phyloP scores from a whole-genome alignment of 2,113 vertebrate genomes.

The Plestiodon gilberti region DNA sequence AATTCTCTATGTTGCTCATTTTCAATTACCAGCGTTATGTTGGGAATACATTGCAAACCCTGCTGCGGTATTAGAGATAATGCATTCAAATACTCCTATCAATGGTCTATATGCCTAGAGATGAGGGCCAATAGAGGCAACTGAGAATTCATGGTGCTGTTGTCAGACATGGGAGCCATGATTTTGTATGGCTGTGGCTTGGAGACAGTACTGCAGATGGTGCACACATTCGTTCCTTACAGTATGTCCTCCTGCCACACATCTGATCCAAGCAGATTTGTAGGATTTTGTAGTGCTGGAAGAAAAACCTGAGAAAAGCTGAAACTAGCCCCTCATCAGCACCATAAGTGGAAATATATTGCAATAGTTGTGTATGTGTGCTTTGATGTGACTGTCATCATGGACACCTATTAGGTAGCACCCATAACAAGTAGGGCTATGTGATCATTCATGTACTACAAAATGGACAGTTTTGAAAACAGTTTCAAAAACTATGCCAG shows the following conservation, averaged over 20 bases:
- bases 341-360: neutral
- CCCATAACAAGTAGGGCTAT: neutral
- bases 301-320: neutral
- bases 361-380: neutral
- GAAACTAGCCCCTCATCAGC: neutral
- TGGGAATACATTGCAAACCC: fast-evolving
- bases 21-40: fast-evolving
- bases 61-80: slow-evolving; percentile 7
- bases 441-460: neutral
- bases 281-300: neutral
- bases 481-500: no score
- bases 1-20: neutral
- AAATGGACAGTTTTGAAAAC: neutral
- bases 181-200: neutral
- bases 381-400: neutral
- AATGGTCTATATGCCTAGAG: neutral
- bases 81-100: neutral
- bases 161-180: neutral
- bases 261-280: no score
- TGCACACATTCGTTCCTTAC: neutral
- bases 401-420: neutral
- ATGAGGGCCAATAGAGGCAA: neutral
- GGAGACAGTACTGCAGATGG: neutral
- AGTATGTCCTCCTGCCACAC: neutral
- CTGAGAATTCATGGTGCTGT: neutral